phyloP scores from a whole-genome alignment of 2,797 vertebrate species.

The Rallus crepitans region DNA sequence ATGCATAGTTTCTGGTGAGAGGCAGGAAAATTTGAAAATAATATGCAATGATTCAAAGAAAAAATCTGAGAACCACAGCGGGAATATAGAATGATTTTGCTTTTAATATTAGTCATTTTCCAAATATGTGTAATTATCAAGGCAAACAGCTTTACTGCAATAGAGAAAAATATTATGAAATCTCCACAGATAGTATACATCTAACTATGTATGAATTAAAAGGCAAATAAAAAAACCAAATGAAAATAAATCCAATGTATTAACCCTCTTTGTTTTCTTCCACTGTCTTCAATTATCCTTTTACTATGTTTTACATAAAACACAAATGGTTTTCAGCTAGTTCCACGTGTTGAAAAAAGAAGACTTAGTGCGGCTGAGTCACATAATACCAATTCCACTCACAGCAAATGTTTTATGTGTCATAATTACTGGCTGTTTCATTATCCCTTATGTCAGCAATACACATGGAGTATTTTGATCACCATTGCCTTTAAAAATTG shows the following conservation, averaged over 20 bases:
- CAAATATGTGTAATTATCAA: conserved; percentile 55
- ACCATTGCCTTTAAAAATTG: background rate
- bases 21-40: background rate
- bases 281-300: background rate
- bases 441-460: background rate
- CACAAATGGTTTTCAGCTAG: background rate
- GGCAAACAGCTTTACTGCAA: background rate
- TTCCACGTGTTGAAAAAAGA: background rate
- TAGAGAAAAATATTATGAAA: background rate
- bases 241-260: background rate
- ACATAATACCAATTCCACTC: background rate
- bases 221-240: background rate
- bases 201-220: background rate
- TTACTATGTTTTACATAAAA: background rate
- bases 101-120: conserved; percentile 40
- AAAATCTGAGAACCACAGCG: background rate
- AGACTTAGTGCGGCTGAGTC: background rate
- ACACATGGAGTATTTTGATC: background rate
- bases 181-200: background rate
- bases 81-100: background rate
- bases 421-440: background rate
- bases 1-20: background rate
- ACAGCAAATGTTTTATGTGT: background rate
- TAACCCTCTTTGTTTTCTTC: background rate
- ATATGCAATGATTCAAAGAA: background rate